Evolutionary conservation across 2,113 vertebrate species (phyloP), one percentile per base, ranked within the genome.

Genomic region (Uria lomvia): DNA sequence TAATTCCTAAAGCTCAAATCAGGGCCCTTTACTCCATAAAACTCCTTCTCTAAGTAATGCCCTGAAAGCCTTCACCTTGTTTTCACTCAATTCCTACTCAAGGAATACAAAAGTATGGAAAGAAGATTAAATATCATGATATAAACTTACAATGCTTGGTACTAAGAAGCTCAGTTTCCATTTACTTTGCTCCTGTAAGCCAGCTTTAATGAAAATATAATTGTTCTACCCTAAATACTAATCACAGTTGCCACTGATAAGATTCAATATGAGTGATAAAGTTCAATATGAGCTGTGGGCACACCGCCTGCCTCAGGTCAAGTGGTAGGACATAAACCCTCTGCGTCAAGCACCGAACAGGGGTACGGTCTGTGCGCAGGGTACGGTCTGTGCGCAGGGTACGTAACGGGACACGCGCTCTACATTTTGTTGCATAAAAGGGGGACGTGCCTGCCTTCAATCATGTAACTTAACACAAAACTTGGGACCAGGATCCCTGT

Each of bases 341-440:
- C 23, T 15, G 11, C 30, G 30, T 34, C 38, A 38, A 24, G 40
- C 63, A 70, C 16, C 23, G 26, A 47, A 45, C 13, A n/a, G 27
- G 27, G 17, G 21, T 34, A 55, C 11, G 45, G 32, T n/a, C 63
- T 18, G 8, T 15, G 24, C 30, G 4, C 3, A 10, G 22, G 30
- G 22, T 55, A 53, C 3, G 1, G 32, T n/a, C 63, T 18, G 8
- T 15, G 24, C 30, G 4, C 3, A 10, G 22, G 30, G 22, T 55
- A 53, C 3, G 1, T 47, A 42, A 47, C 22, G 23, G 11, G 26
- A 27, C 27, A 55, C 0, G 0, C 32, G 7, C 38, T 86, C 40
- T 40, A 24, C 17, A 3, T 45, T 50, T 81, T 56, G 12, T 55
- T 32, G 42, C 19, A 20, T n/a, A n/a, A 32, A 74, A 76, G 9